Evolutionary conservation across 2,797 vertebrate genomes (phyloP).

Genomic region (Oceanodroma leucorhoa): DNA sequence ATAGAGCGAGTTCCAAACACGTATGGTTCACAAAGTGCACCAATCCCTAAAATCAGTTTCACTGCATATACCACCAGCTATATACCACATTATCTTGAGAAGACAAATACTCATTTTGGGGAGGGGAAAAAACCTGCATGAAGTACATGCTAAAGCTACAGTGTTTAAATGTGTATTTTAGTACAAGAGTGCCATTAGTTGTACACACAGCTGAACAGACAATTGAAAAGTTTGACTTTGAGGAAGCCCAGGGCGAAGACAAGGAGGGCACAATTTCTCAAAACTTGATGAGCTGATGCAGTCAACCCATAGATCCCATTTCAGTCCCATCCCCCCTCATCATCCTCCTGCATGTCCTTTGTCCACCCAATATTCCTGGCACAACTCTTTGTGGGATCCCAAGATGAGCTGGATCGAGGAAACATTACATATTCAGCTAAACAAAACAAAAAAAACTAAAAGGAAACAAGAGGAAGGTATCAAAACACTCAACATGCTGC

Average conservation of each 20-base stretch:
- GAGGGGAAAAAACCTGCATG: neutral
- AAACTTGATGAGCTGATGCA: neutral
- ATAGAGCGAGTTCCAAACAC: neutral
- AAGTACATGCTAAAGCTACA: neutral
- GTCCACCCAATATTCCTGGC: neutral
- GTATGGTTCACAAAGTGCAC: neutral
- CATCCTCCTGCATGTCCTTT: neutral
- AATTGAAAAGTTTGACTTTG: neutral
- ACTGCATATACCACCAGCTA: neutral
- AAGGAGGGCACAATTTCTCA: neutral
- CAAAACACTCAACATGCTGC: neutral
- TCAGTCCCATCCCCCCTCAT: neutral
- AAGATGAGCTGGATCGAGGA: neutral
- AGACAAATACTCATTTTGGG: neutral
- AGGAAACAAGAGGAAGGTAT: neutral
- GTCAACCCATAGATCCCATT: neutral
- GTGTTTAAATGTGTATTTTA: neutral
- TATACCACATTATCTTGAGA: neutral
- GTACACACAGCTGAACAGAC: neutral
- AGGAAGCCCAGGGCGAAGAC: neutral
- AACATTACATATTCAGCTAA: neutral
- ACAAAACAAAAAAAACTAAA: neutral
- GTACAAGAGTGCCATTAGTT: neutral
- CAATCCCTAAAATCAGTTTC: neutral
- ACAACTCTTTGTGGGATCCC: neutral